These are phyloP conservation scores for Agrypnus murinus DNA, from an alignment of 2,888 invertebrate genomes.

Conservation along the genomic window DNA sequence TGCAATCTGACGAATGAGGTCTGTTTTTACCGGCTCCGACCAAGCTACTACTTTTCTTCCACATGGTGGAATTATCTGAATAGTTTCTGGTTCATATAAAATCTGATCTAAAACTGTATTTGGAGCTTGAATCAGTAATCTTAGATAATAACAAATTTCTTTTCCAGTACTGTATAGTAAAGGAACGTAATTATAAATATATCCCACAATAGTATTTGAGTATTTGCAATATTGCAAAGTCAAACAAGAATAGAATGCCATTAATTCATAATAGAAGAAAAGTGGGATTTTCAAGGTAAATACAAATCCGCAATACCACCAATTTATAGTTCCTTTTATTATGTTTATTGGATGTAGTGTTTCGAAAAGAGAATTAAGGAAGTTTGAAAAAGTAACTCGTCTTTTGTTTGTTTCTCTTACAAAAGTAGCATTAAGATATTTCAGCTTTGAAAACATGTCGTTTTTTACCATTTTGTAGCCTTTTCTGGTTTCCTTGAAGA, in stretches of 20 bases:
- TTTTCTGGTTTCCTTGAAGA: constrained; percentile 77
- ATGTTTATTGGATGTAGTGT: constrained; percentile 71
- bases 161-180: constrained; percentile 68
- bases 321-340: constrained; percentile 62
- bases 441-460: constrained; percentile 71
- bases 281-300: constrained; percentile 67
- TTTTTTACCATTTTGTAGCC: constrained; percentile 71
- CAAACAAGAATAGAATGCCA: constrained; percentile 68
- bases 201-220: constrained; percentile 66
- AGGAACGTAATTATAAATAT: constrained; percentile 70
- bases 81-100: constrained; percentile 73
- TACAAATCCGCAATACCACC: constrained; percentile 64
- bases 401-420: constrained; percentile 64
- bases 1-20: constrained; percentile 75
- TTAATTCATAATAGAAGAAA: constrained; percentile 68
- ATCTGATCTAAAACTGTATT: constrained; percentile 76
- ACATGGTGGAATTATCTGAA: constrained; percentile 79
- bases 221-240: constrained; percentile 66
- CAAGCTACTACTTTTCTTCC: constrained; percentile 84
- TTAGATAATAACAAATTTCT: constrained; percentile 70
- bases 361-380: constrained; percentile 67
- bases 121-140: constrained; percentile 72
- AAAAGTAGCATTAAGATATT: constrained; percentile 69
- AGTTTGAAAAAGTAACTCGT: constrained; percentile 59
- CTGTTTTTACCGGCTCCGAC: constrained; percentile 79